Conservation (phyloP, 2,797 vertebrate genomes). For the Enteromius thamalakanensis region DNA sequence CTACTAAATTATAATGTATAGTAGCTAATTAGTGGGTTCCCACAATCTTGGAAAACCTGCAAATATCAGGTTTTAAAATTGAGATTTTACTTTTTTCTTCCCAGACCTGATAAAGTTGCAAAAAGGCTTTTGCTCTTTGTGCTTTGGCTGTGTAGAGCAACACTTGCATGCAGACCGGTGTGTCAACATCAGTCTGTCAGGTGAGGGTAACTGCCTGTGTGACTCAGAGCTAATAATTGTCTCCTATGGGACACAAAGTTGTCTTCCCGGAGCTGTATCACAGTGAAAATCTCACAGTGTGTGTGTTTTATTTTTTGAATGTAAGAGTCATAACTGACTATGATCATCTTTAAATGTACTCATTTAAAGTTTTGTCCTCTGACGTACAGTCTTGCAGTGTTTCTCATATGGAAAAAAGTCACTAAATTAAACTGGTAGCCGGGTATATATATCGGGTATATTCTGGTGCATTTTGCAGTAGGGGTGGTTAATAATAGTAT, state of each 20-base stretch:
- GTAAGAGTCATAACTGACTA: not conserved
- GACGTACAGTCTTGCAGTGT: not conserved
- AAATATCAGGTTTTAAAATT: constrained; percentile 1
- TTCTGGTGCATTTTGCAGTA: not conserved
- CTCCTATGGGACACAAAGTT: constrained; percentile 29
- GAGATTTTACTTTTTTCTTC: not conserved
- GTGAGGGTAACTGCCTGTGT: constrained; percentile 25
- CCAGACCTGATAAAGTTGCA: not conserved
- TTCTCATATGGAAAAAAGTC: not conserved
- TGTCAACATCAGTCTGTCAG: constrained; percentile 26
- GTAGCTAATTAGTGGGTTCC: constrained; percentile 1
- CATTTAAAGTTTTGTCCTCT: not conserved
- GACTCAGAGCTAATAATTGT: constrained; percentile 39
- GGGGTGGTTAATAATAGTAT: not conserved
- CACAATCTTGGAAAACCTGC: not conserved
- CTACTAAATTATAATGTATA: not conserved
- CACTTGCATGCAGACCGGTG: not conserved
- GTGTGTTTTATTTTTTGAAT: not conserved
- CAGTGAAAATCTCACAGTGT: not conserved
- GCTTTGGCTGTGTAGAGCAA: constrained; percentile 13
- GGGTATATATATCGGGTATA: no score
- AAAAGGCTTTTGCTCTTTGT: not conserved
- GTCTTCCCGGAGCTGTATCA: constrained; percentile 1
- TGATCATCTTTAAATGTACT: not conserved
- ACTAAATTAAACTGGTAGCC: not conserved